These are phyloP conservation scores for Calliopum simillimum DNA, from an alignment of 2,888 invertebrate species.

Conservation along the genomic window DNA sequence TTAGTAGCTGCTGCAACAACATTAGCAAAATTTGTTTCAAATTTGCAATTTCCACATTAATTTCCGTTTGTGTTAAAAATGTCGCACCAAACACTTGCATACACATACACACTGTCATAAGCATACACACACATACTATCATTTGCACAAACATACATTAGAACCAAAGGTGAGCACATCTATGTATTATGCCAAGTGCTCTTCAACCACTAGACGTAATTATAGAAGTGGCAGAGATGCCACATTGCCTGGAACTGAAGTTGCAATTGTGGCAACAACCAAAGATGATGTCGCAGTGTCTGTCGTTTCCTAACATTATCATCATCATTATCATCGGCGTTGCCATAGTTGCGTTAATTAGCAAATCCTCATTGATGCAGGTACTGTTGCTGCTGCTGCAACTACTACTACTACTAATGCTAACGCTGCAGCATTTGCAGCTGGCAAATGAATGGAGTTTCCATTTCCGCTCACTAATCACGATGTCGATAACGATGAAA, in stretches of 20 bases:
- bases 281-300: slow-evolving; percentile 7
- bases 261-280: too few species aligned
- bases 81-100: slow-evolving; percentile 25
- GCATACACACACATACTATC: neutral
- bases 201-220: slow-evolving; percentile 20
- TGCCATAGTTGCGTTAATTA: slow-evolving; percentile 21
- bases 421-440: neutral
- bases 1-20: slow-evolving; percentile 13
- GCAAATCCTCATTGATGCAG: slow-evolving; percentile 5
- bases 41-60: slow-evolving; percentile 60
- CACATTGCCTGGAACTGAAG: neutral
- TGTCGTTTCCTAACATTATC: slow-evolving; percentile 12
- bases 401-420: too few species aligned
- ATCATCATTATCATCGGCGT: too few species aligned
- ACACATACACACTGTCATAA: neutral
- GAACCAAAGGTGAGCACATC: too few species aligned
- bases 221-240: slow-evolving; percentile 10
- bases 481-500: too few species aligned
- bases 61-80: slow-evolving; percentile 45
- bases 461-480: slow-evolving; percentile 20
- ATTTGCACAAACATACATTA: too few species aligned
- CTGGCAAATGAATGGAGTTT: neutral
- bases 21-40: slow-evolving; percentile 38
- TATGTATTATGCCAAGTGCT: neutral
- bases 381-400: neutral